Evolutionary conservation across 1,140 invertebrate species (phyloP).

Genomic region (Tetragnatha versicolor): DNA sequence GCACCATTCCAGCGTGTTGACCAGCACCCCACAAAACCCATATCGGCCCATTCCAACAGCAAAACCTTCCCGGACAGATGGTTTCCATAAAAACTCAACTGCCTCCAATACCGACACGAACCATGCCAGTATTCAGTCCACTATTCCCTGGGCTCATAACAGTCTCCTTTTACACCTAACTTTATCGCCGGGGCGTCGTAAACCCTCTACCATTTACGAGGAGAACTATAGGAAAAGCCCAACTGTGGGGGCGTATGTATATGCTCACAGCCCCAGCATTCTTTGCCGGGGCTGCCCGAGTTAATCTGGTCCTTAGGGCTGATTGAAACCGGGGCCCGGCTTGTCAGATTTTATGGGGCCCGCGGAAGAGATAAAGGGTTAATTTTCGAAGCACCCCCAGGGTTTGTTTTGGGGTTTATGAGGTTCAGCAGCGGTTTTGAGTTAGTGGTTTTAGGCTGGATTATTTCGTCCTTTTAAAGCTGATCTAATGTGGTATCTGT

Average conservation of each 20-base stretch:
- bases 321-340: slow-evolving; percentile 26
- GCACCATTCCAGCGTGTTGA: too few species aligned
- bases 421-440: too few species aligned
- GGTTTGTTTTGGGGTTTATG: background rate
- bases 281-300: too few species aligned
- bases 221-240: slow-evolving; percentile 20
- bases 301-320: slow-evolving; percentile 39
- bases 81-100: too few species aligned
- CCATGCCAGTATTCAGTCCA: slow-evolving; percentile 3
- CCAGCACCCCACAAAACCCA: too few species aligned
- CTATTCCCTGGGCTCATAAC: slow-evolving; percentile 28
- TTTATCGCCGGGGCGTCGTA: slow-evolving; percentile 26
- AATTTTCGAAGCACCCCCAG: slow-evolving; percentile 11
- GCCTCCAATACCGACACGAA: background rate
- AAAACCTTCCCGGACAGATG: too few species aligned
- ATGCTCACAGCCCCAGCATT: too few species aligned
- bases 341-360: slow-evolving; percentile 25
- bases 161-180: slow-evolving; percentile 43
- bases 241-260: background rate
- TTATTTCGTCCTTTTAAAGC: too few species aligned
- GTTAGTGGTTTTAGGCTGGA: too few species aligned
- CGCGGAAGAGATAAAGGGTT: slow-evolving; percentile 27
- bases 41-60: too few species aligned
- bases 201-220: slow-evolving; percentile 22
- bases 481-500: too few species aligned